Conservation (phyloP, 1,140 invertebrate species). For the Chironomus tepperi region DNA sequence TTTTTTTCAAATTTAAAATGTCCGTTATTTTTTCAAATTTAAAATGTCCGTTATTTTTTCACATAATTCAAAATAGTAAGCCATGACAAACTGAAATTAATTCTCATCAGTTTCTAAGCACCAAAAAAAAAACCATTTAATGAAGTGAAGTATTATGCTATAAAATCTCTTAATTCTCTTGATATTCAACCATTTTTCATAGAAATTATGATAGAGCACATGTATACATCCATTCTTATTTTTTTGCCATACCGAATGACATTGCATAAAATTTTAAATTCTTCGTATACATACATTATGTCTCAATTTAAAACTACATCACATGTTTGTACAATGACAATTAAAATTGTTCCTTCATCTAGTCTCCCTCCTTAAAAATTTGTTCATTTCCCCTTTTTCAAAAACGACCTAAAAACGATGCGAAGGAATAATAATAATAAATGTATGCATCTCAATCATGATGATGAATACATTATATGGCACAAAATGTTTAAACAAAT, state of each 20-base stretch:
- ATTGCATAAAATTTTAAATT: constrained; percentile 11
- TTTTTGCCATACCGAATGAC: not conserved
- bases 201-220: too few species aligned
- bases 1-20: too few species aligned
- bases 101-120: too few species aligned
- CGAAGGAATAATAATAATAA: not conserved
- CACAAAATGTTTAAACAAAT: constrained; percentile 1
- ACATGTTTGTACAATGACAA: not conserved
- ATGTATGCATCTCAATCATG: constrained; percentile 7
- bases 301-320: not conserved
- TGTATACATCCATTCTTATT: not conserved
- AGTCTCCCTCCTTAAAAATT: not conserved
- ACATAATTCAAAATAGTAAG: too few species aligned
- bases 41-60: too few species aligned
- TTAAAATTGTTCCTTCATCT: not conserved
- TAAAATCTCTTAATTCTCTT: too few species aligned
- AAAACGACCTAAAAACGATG: not conserved
- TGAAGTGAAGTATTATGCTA: too few species aligned
- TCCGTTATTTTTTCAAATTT: too few species aligned
- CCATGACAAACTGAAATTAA: too few species aligned
- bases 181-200: too few species aligned
- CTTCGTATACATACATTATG: not conserved
- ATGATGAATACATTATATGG: constrained; percentile 2
- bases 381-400: too few species aligned
- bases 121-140: too few species aligned